phyloP scores from a whole-genome alignment of 2,113 vertebrate species.

The Lasiurus borealis region DNA sequence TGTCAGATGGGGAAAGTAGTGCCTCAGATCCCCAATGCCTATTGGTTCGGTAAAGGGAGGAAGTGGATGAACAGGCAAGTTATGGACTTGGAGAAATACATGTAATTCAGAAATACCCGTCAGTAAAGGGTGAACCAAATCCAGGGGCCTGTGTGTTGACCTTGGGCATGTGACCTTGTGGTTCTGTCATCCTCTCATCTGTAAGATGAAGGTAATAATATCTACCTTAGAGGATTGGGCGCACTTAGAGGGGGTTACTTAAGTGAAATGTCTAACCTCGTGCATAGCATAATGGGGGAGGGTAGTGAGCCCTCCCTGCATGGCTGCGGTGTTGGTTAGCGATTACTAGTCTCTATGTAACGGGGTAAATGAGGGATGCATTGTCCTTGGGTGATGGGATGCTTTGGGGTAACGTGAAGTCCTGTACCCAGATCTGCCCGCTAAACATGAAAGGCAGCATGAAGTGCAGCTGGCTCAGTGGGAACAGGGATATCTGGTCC shows the following conservation, averaged over 20 bases:
- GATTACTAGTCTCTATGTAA: neutral
- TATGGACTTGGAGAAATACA: neutral
- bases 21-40: too few species aligned
- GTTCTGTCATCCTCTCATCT: neutral
- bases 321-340: neutral
- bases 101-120: neutral
- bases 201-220: neutral
- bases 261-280: neutral
- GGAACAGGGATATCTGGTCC: neutral
- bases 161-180: neutral
- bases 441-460: neutral
- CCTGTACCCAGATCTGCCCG: neutral
- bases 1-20: neutral
- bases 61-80: neutral
- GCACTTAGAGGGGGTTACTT: too few species aligned
- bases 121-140: neutral
- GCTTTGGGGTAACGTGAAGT: neutral
- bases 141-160: neutral
- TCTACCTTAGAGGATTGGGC: neutral
- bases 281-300: too few species aligned
- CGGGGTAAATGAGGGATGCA: neutral
- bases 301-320: accelerated
- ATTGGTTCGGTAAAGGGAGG: neutral
- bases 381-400: neutral
- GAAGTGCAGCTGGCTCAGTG: conserved; percentile 14